Evolutionary conservation across 1,140 invertebrate species (phyloP).

Genomic region (Melanaphis sacchari): DNA sequence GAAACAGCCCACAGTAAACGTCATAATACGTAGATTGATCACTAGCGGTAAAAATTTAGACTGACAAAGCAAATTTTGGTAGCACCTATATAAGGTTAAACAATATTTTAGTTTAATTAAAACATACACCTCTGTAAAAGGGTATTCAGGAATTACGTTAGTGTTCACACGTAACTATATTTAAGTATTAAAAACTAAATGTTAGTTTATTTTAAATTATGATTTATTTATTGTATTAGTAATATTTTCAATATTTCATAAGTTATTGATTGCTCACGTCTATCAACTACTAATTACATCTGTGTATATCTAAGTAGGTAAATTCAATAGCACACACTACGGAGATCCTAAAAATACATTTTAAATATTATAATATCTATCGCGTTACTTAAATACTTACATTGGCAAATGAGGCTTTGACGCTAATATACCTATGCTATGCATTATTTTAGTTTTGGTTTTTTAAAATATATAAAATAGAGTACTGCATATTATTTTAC

Average conservation of each 20-base stretch:
- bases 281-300: not conserved
- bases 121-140: not conserved
- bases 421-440: too few relatives aligned
- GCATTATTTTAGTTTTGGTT: too few relatives aligned
- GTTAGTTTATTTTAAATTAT: not conserved
- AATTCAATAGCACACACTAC: not conserved
- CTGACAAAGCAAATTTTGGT: conserved; percentile 35
- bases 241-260: not conserved
- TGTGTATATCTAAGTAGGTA: not conserved
- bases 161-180: not conserved
- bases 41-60: not conserved
- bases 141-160: not conserved
- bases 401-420: too few relatives aligned
- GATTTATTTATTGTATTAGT: not conserved
- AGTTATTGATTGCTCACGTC: not conserved
- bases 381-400: too few relatives aligned
- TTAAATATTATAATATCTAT: too few relatives aligned
- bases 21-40: conserved; percentile 36
- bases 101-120: conserved; percentile 25
- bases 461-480: too few relatives aligned
- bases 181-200: not conserved
- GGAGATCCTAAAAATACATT: not conserved
- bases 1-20: conserved; percentile 13
- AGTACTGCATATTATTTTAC: too few relatives aligned
- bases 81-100: not conserved